Evolutionary conservation across 2,888 invertebrate genomes (phyloP), one percentile per base, ranked within the genome.

Genomic region (Dasypolia templi): DNA sequence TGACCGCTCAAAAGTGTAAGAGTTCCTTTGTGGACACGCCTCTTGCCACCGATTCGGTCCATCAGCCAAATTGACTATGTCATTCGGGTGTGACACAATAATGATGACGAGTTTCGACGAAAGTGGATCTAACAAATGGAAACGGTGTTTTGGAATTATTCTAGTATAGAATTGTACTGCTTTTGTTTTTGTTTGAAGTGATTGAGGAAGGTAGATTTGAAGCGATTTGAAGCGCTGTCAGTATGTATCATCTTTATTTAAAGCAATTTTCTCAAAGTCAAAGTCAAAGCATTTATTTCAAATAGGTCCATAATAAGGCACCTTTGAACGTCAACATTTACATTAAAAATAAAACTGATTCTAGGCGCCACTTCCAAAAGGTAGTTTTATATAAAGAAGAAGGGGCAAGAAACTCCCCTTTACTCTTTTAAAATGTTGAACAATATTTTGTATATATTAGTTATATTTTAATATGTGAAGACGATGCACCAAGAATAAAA

Each of bases 1-100:
- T 85, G 89, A 86, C 80, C 73, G 81, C 82, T 76, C 71, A 72
- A 67, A 82, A 75, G 77, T 77, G 78, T 81, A 82, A 87, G 87
- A 87, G 85, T 77, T 81, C 80, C 77, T 84, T 89, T 87, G 81
- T 85, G 85, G 82, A 78, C 88, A 85, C 90, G 82, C 89, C 89
- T 76, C 70, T 79, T 79, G 85, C 86, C 90, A 87, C 86, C 87
- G 90, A 86, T 87, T 86, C 83, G 89, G 88, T 87, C 86, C 87
- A 89, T 90, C 87, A 87, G 77, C 75, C 82, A 89, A 89, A 90
- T 90, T 88, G 89, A 76, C 86, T 85, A 82, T 88, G 88, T 86
- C 88, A 86, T 89, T 87, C 85, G 82, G 86, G 86, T 86, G 89
- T 86, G 88, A 75, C 82, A 78, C 79, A 79, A 79, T 86, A 79